Conservation (phyloP, 2,797 vertebrate genomes). For the Argentina silus region DNA sequence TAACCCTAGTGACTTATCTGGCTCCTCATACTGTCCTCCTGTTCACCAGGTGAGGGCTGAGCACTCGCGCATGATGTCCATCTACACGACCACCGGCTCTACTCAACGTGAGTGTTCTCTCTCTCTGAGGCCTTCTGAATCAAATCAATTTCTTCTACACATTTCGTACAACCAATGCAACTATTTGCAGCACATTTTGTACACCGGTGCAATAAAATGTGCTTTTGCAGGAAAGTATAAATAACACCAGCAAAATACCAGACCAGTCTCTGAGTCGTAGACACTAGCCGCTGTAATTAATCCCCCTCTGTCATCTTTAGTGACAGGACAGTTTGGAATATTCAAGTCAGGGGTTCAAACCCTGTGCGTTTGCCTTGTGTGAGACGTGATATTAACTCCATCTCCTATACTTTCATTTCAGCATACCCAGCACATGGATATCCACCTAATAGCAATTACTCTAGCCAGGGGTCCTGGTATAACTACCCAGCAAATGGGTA, state of each 20-base stretch:
- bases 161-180: not conserved
- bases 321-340: slow-evolving; percentile 52
- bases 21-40: not conserved
- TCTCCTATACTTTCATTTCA: slow-evolving; percentile 81
- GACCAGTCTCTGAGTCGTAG: slow-evolving; percentile 39
- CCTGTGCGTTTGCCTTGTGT: slow-evolving; percentile 40
- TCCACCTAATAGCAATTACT: slow-evolving; percentile 80
- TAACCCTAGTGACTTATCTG: not conserved
- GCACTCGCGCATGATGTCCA: slow-evolving; percentile 59
- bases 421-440: slow-evolving; percentile 81
- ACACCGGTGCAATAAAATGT: too few relatives aligned
- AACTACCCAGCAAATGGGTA: slow-evolving; percentile 82
- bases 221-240: not conserved
- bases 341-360: slow-evolving; percentile 54
- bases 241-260: slow-evolving; percentile 9
- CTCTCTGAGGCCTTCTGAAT: not conserved
- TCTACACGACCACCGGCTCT: slow-evolving; percentile 74
- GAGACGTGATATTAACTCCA: slow-evolving; percentile 67
- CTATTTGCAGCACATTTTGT: not conserved
- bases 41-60: slow-evolving; percentile 74
- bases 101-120: slow-evolving; percentile 72
- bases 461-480: slow-evolving; percentile 82
- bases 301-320: slow-evolving; percentile 48
- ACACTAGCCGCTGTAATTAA: slow-evolving; percentile 43
- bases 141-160: too few relatives aligned